These are phyloP conservation scores for Lasius fuliginosus DNA, from an alignment of 2,888 invertebrate genomes.

Conservation along the genomic window DNA sequence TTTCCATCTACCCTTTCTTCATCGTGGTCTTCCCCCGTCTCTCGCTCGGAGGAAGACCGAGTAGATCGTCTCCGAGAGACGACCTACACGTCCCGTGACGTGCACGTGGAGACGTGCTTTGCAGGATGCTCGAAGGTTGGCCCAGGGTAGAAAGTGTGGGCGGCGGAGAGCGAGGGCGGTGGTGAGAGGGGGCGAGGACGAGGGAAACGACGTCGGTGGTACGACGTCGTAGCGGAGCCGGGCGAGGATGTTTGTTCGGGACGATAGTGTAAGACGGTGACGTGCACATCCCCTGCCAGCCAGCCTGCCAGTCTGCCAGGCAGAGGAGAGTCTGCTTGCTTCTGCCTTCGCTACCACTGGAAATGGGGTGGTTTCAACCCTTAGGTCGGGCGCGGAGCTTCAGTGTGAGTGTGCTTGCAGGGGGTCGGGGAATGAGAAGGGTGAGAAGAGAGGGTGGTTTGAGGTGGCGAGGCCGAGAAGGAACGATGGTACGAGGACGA, in stretches of 20 bases:
- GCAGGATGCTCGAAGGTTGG: conserved; percentile 80
- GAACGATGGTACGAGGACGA: conserved; percentile 72
- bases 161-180: conserved; percentile 57
- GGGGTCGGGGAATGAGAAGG: conserved; percentile 63
- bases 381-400: conserved; percentile 78
- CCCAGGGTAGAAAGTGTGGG: conserved; percentile 59
- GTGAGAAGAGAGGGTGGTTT: conserved; percentile 75
- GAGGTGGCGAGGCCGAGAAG: conserved; percentile 76
- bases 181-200: conserved; percentile 46
- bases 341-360: conserved; percentile 81
- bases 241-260: conserved; percentile 85
- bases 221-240: conserved; percentile 71
- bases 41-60: conserved; percentile 56
- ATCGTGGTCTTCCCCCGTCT: conserved; percentile 41
- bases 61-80: conserved; percentile 67
- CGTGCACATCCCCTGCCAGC: conserved; percentile 84
- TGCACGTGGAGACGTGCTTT: conserved; percentile 68
- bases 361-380: conserved; percentile 83
- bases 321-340: conserved; percentile 75
- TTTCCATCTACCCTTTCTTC: conserved; percentile 43
- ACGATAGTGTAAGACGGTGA: conserved; percentile 86
- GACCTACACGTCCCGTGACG: conserved; percentile 72
- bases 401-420: conserved; percentile 72
- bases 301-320: conserved; percentile 79
- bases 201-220: conserved; percentile 72